Conservation (phyloP, 1,140 invertebrate genomes). For the roundworm (Caenorhabditis elegans) region WBcel235 BX284602.5:7152501-7153000, state of each 20-base stretch:
- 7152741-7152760: no score
- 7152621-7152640: no score
- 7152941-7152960: not conserved
- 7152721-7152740: no score
- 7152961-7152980: conserved; percentile 11
- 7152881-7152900: not conserved
- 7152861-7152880: no score
- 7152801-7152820: no score
- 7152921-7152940: conserved; percentile 6
- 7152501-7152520: not conserved
- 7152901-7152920: conserved; percentile 2
- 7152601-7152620: not conserved
- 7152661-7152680: not conserved
- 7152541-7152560: no score
- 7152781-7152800: no score
- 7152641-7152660: not conserved
- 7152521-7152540: not conserved
- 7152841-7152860: no score
- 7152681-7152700: not conserved
- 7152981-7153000: not conserved
- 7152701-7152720: not conserved
- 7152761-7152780: no score
- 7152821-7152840: no score
- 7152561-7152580: no score
- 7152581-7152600: no score